phyloP scores from a whole-genome alignment of 1,140 invertebrate genomes.

The Drosophila novamexicana region DNA sequence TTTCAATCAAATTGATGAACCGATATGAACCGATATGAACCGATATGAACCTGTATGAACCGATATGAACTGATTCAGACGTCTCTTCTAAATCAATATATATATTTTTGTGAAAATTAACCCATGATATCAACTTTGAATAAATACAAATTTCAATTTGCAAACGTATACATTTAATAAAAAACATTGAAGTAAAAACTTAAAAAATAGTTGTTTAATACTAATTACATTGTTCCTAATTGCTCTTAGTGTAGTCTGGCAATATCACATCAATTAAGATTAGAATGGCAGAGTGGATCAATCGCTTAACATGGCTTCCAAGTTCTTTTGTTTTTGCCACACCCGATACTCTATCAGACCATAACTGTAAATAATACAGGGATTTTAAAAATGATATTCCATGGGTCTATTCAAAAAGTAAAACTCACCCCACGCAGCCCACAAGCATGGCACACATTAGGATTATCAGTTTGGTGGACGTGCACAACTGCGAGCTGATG shows the following conservation, averaged over 20 bases:
- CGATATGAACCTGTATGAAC: too few species aligned
- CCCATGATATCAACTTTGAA: not conserved
- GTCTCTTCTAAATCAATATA: too few species aligned
- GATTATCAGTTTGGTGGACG: constrained; percentile 90
- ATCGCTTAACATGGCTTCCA: constrained; percentile 76
- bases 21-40: too few species aligned
- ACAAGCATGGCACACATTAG: constrained; percentile 90
- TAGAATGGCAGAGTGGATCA: constrained; percentile 28
- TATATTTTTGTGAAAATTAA: too few species aligned
- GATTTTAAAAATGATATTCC: too few species aligned
- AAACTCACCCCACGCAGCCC: constrained; percentile 90
- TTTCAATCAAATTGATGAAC: too few species aligned
- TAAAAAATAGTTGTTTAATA: not conserved
- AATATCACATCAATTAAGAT: constrained; percentile 56
- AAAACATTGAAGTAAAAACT: not conserved
- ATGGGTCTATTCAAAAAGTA: not conserved
- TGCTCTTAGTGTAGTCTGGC: constrained; percentile 28
- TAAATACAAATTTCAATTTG: not conserved
- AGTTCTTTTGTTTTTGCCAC: constrained; percentile 75
- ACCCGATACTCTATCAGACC: constrained; percentile 76
- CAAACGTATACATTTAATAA: too few species aligned
- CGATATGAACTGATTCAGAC: too few species aligned
- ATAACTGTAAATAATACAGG: constrained; percentile 41
- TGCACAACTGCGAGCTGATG: constrained; percentile 91
- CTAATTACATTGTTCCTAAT: constrained; percentile 32